A percentile compares a stretch with the other conserved stretches of the same genome.
Conservation (phyloP, 2,113 vertebrate genomes). For the Aphelocoma coerulescens region DNA sequence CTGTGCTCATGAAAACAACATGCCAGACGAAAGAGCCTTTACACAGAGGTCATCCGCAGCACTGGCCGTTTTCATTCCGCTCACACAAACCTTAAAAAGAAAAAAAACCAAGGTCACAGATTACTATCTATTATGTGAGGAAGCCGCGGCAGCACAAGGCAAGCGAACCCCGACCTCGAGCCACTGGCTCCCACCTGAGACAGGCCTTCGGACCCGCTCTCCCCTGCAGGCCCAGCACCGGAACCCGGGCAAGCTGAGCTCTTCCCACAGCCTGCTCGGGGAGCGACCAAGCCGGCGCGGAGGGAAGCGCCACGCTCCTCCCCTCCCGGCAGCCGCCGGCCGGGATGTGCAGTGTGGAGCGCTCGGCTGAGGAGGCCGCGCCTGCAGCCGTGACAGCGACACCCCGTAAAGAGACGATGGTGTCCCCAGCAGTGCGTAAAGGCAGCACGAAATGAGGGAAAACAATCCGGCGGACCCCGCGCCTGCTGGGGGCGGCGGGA, state of each 20-base stretch:
- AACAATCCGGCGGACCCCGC: fast-evolving
- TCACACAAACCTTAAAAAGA: background rate
- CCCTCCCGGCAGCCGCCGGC: too few relatives aligned
- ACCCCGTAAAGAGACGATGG: fast-evolving
- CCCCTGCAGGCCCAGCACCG: background rate
- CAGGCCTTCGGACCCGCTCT: background rate
- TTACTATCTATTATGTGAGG: fast-evolving
- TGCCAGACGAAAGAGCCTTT: background rate
- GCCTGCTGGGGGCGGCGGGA: fast-evolving
- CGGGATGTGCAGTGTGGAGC: fast-evolving
- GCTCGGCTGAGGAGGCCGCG: background rate
- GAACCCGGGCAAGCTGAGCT: fast-evolving
- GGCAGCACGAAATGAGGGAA: fast-evolving
- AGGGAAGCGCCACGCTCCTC: fast-evolving
- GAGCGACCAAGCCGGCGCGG: fast-evolving
- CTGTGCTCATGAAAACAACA: background rate
- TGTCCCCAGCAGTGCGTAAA: fast-evolving
- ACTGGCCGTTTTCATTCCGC: background rate
- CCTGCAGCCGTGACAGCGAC: background rate
- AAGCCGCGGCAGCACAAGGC: background rate
- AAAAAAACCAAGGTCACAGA: background rate
- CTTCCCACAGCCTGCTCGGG: background rate
- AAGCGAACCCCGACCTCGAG: fast-evolving
- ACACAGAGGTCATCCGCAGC: fast-evolving
- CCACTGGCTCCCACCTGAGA: fast-evolving